Evolutionary conservation across 2,113 vertebrate species (phyloP).

Genomic region (Mastomys natalensis): DNA sequence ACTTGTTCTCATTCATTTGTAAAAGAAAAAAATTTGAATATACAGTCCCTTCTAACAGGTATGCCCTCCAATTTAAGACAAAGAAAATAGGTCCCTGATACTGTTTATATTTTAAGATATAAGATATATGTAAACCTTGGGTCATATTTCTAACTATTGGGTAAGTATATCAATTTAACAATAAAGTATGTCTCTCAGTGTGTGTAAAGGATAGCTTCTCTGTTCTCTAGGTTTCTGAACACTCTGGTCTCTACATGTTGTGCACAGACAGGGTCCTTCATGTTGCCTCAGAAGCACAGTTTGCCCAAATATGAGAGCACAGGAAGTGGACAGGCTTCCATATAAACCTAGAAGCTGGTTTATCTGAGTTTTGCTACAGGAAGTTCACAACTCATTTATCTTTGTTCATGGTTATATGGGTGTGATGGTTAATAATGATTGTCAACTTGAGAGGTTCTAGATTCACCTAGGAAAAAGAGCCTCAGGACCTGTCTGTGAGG

Average conservation of each 20-base stretch:
- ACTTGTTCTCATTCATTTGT: slow-evolving; percentile 52
- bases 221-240: neutral
- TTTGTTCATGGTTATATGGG: neutral
- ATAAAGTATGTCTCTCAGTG: rapidly evolving
- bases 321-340: neutral
- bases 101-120: neutral
- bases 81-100: neutral
- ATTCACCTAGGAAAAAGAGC: neutral
- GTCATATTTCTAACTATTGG: neutral
- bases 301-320: neutral
- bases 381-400: neutral
- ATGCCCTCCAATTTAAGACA: neutral
- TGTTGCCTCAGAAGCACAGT: rapidly evolving
- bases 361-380: neutral
- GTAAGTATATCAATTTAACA: neutral
- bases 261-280: rapidly evolving
- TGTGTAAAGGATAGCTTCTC: neutral
- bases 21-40: slow-evolving; percentile 58
- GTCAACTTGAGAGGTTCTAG: neutral
- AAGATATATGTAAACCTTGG: neutral
- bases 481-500: neutral
- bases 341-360: rapidly evolving
- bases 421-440: neutral
- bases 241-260: neutral
- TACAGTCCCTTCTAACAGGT: neutral